Base-by-base conservation (phyloP, 2,113 vertebrate genomes). In the Tachuris rubrigastra region DNA sequence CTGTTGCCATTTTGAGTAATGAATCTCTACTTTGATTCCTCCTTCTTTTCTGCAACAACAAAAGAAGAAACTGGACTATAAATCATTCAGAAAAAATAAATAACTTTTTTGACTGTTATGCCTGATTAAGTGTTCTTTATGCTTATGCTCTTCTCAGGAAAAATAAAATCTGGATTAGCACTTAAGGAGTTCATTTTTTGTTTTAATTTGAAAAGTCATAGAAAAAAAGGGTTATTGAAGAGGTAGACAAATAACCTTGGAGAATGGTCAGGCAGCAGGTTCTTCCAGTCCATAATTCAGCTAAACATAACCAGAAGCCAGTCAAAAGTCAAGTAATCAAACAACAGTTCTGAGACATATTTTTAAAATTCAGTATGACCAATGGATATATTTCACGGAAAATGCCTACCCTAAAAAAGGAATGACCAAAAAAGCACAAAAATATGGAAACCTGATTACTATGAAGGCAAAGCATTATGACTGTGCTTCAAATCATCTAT, bases 1-100 rank as follows among this genome's bases (percentile, higher is more conserved):
- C 56, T 49, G 28, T 93, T 97, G 93, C 95, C 92, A 92, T 91
- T 92, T 80, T 96, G 95, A 97, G 55, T 96, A 92, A 96, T 94
- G 94, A 94, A 89, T 13, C 28, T 76, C 46, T 67, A 69, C 58
- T 96, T 94, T 82, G 87, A 94, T 94, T 93, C 90, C 44, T 94
- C 41, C 42, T 91, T 66, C 65, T 87, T 81, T 92, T 89, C 86
- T 82, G 71, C 53, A 93, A 89, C 58, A 87, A 87, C 30, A 35
- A 79, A 92, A 89, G 59, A 93, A 93, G 42, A 96, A 96, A 65
- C 49, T 22, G 9, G 21, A 55, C 46, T 84, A 93, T 92, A 95
- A 96, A 95, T 96, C 84, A 59, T 50, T 85, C 41, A 66, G 77
- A 77, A 96, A 81, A 81, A 91, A 92, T 49, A 94, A 93, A 92